Evolutionary conservation across 2,888 invertebrate genomes (phyloP).

Genomic region (Strigamia crassipes): DNA sequence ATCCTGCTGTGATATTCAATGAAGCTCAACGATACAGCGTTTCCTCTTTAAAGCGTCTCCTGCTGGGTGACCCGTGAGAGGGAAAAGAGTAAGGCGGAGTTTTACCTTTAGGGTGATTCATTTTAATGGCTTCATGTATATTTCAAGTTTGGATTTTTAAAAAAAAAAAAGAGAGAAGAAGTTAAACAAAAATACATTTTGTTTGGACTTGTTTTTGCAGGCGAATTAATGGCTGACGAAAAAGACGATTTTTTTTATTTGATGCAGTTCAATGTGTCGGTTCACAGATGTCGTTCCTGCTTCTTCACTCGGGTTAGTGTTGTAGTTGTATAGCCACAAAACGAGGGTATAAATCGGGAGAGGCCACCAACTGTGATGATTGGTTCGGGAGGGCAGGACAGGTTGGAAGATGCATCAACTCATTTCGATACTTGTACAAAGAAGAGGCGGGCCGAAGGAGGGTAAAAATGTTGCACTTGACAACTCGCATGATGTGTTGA

Average conservation of each 20-base stretch:
- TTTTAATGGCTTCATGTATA: not conserved
- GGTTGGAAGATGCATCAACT: constrained; percentile 13
- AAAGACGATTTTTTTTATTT: not conserved
- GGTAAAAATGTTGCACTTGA: constrained; percentile 7
- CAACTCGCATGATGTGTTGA: not conserved
- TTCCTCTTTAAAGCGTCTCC: constrained; percentile 32
- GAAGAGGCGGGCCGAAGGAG: constrained; percentile 25
- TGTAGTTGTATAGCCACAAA: no score
- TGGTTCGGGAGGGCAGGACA: constrained; percentile 25
- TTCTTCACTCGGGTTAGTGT: not conserved
- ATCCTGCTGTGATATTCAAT: constrained; percentile 32
- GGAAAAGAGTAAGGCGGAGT: constrained; percentile 42
- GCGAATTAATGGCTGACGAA: not conserved
- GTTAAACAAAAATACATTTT: not conserved
- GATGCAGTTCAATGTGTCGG: not conserved
- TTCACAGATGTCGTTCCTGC: constrained; percentile 21
- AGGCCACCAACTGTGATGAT: constrained; percentile 32
- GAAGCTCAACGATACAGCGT: not conserved
- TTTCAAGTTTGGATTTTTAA: no score
- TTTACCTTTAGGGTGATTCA: constrained; percentile 16
- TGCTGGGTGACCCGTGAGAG: constrained; percentile 31
- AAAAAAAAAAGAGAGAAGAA: not conserved
- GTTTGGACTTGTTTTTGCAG: not conserved
- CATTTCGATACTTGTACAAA: constrained; percentile 11
- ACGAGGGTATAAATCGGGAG: constrained; percentile 1